These are phyloP conservation scores for Drosophila vallismaia DNA, from an alignment of 2,888 invertebrate genomes.

Conservation along the genomic window DNA sequence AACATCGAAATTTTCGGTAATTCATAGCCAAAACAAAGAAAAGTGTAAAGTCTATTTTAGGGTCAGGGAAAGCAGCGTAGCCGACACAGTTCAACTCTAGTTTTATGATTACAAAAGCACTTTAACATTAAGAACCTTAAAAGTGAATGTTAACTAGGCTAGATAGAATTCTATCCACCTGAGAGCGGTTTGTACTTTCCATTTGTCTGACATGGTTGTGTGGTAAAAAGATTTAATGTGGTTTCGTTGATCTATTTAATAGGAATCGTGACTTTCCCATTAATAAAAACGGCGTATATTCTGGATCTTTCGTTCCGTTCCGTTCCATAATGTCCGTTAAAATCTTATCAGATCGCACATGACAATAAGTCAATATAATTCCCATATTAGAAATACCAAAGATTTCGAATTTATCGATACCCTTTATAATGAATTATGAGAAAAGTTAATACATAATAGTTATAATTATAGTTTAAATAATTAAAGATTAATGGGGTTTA, in stretches of 20 bases:
- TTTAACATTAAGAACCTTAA: conserved; percentile 23
- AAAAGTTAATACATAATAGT: no score
- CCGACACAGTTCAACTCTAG: conserved; percentile 33
- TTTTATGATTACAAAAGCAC: conserved; percentile 14
- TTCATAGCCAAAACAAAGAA: conserved; percentile 16
- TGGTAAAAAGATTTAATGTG: background rate
- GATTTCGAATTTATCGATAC: background rate
- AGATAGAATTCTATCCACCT: conserved; percentile 1
- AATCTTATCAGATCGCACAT: conserved; percentile 27
- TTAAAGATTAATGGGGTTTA: background rate
- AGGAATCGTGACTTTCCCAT: conserved; percentile 9
- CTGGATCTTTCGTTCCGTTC: conserved; percentile 29
- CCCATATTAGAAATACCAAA: background rate
- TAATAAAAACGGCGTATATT: conserved; percentile 14
- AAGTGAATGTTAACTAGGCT: conserved; percentile 35
- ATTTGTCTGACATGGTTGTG: conserved; percentile 13
- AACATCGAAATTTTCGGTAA: background rate
- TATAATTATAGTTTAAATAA: no score
- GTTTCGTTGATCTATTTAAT: background rate
- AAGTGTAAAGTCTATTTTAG: conserved; percentile 29
- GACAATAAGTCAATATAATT: conserved; percentile 18
- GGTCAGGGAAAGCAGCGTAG: conserved; percentile 41
- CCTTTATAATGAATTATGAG: background rate
- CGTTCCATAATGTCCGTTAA: conserved; percentile 6
- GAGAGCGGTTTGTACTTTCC: conserved; percentile 23